Base-by-base conservation (phyloP, 2,888 invertebrate species). In the Meta bourneti region DNA sequence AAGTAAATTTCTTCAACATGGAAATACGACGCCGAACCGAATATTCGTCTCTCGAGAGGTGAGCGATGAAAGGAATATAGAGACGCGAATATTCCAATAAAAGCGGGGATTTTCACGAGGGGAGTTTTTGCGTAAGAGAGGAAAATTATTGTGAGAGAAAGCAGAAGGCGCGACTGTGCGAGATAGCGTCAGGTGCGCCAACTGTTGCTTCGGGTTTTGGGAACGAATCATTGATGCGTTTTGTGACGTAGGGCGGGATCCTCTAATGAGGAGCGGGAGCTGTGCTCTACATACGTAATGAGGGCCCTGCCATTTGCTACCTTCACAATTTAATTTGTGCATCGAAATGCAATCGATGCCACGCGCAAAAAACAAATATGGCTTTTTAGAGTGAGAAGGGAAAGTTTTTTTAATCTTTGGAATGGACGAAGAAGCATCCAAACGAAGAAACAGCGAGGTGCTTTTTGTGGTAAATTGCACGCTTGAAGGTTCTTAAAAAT, bases 141-240 rank as follows among this genome's bases (percentile, higher is more conserved):
- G 34, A 13, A 82, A 52, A 49, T 19, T 48, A 16, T 16, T 51
- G 11, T 71, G 20, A 7, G 69, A 75, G 19, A n/a, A 51, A 51
- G 51, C n/a, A 80, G 70, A 20, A 16, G 51, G 52, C 51, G 49
- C 81, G 77, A 78, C 82, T 20, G 82, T 61, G 19, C 61, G 16
- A 81, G 51, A 13, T 54, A 82, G 84, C 19, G 78, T 51, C 70
- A 34, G 49, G 34, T 61, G 83, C 77, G 78, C 89, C 83, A 90
- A 90, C 89, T 90, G 89, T 90, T 90, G 89, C 89, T 48, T 84
- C 72, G 48, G 9, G 34, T 20, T 34, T 34, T 49, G 74, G n/a
- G 51, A 74, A 69, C 54, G 81, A 84, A 72, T 84, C 83, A 79
- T 34, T 52, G 82, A 79, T 51, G 84, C 78, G 77, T 48, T 51